Conservation (phyloP, 1,140 invertebrate genomes). For the Bacillus rossius region DNA sequence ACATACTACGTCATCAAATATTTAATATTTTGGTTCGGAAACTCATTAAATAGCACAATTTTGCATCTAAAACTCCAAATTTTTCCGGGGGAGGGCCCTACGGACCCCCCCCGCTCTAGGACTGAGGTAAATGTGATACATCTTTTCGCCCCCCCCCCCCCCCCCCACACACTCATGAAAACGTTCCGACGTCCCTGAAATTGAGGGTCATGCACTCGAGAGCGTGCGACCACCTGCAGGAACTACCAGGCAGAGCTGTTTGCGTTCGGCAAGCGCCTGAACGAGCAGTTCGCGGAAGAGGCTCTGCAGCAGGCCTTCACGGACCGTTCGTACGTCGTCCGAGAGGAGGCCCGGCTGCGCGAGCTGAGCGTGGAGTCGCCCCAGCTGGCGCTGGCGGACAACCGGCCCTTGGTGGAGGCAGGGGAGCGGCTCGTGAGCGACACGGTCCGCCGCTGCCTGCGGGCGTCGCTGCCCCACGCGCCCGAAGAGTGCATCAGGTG, state of each 20-base stretch:
- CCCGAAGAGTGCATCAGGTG: slow-evolving; percentile 63
- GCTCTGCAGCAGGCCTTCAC: slow-evolving; percentile 71
- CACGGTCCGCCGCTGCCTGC: slow-evolving; percentile 53
- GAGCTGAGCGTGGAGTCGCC: slow-evolving; percentile 60
- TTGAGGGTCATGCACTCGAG: no score
- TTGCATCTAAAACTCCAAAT: no score
- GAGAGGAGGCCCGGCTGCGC: slow-evolving; percentile 60
- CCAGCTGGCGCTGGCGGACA: slow-evolving; percentile 55
- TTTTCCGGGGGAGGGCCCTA: no score
- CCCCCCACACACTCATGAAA: no score
- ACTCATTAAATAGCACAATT: no score
- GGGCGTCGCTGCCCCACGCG: slow-evolving; percentile 58
- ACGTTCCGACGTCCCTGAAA: no score
- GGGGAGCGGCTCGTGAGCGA: slow-evolving; percentile 55
- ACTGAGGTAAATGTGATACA: no score
- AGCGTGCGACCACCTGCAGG: slow-evolving; percentile 49
- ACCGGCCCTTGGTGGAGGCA: slow-evolving; percentile 56
- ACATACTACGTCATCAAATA: no score
- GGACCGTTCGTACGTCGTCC: slow-evolving; percentile 69
- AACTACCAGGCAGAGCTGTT: slow-evolving; percentile 85
- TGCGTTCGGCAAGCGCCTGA: slow-evolving; percentile 78
- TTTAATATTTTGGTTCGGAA: no score
- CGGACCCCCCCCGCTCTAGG: no score
- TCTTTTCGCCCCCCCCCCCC: no score
- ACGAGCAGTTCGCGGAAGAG: slow-evolving; percentile 72